Evolutionary conservation across 35 echinoderm and acorn worm genomes (phyloP), one percentile per base, ranked within the genome.

Genomic region (Nesometra sesokonis): DNA sequence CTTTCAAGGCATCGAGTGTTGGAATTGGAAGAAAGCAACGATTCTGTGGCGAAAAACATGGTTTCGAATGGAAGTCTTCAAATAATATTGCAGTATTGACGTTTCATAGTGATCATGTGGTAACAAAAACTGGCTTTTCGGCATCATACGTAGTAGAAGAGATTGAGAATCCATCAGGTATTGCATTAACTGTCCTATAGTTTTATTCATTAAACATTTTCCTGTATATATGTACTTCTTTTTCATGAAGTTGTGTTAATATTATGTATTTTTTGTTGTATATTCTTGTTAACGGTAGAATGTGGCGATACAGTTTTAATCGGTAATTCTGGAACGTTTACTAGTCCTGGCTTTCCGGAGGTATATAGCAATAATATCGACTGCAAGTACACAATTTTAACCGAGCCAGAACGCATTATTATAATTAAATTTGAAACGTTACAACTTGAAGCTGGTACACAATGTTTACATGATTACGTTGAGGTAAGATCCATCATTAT

Each of bases 41-140:
- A 13, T 89, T 38, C 47, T 89, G 87, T 33, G 87, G 87, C 17
- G 34, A 17, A 37, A 78, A 82, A 21, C 29, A 79, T 32, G 31
- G 32, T 4, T 89, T 89, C 21, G 39, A 43, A 27, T 89, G 87
- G 87, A 32, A 33, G 29, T 89, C 87, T 3, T 17, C 78, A 5
- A 67, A 80, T 15, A 89, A 89, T 33, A 21, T 35, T 30, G 87
- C 87, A 27, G 34, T 80, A 8, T 30, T 89, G 11, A 78, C 39
- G 39, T 89, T 89, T 80, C 87, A 89, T 35, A 89, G 78, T 35
- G 87, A 89, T 76, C 32, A 89, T 80, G 82, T 89, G 21, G 37
- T 89, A 83, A 76, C 87, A 19, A 46, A 80, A 8, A 17, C 11
- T 29, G 87, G 87, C 5, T 89, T 89, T 35, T 47, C 82, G 17